Conservation (phyloP, 1,140 invertebrate species). For the Ladona fulva region DNA sequence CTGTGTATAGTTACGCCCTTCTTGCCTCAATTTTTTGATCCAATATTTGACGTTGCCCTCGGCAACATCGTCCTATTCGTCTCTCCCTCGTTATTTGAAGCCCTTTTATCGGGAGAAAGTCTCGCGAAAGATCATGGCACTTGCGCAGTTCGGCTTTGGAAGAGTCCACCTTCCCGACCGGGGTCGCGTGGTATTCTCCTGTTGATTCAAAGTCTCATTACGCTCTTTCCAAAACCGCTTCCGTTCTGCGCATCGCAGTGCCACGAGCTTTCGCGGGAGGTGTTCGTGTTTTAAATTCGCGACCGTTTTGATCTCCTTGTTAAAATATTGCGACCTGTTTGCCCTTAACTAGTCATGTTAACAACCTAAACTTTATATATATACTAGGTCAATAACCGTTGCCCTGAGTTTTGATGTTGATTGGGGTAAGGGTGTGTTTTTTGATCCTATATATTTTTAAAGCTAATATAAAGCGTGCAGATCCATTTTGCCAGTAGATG, state of each 20-base stretch:
- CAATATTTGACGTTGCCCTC: not conserved
- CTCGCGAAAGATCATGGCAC: not conserved
- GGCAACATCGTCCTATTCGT: not conserved
- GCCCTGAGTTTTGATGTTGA: not conserved
- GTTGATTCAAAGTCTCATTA: too few relatives aligned
- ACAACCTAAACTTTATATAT: conserved; percentile 9
- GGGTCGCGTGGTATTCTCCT: too few relatives aligned
- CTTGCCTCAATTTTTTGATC: conserved; percentile 9
- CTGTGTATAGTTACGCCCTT: not conserved
- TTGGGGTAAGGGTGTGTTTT: conserved; percentile 8
- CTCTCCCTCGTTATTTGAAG: not conserved
- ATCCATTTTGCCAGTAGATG: conserved; percentile 2
- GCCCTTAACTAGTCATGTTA: conserved; percentile 9
- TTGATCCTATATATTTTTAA: conserved; percentile 11
- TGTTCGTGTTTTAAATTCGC: not conserved
- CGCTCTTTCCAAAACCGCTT: too few relatives aligned
- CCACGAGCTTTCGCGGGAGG: too few relatives aligned
- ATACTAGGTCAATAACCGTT: conserved; percentile 1
- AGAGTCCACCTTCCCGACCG: too few relatives aligned
- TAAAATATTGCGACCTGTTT: conserved; percentile 10
- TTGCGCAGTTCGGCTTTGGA: too few relatives aligned
- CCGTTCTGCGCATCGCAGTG: too few relatives aligned
- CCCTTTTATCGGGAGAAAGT: not conserved
- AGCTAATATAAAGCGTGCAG: not conserved
- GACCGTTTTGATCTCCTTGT: conserved; percentile 1